These are phyloP conservation scores for Caenorhabditis sp. DNA, from an alignment of 2,888 invertebrate species.

Conservation along the genomic window DNA sequence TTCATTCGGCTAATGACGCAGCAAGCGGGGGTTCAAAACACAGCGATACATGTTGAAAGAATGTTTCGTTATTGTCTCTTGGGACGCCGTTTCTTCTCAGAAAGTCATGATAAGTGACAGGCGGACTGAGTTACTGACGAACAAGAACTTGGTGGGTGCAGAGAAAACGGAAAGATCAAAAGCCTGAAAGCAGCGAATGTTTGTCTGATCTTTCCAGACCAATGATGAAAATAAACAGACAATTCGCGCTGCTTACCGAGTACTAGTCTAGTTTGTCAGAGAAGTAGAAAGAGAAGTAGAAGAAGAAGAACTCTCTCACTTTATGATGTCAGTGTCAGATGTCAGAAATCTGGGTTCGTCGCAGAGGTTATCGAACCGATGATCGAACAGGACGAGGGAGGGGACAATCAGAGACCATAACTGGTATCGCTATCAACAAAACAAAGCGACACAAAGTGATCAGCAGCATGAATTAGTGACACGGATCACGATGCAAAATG, in stretches of 20 bases:
- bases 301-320: too few relatives aligned
- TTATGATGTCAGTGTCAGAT: constrained; percentile 5
- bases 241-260: neutral
- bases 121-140: constrained; percentile 5
- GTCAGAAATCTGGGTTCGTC: neutral
- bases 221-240: constrained; percentile 36
- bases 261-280: constrained; percentile 21
- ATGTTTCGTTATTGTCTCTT: constrained; percentile 22
- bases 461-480: constrained; percentile 10
- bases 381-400: constrained; percentile 30
- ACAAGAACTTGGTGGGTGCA: constrained; percentile 11
- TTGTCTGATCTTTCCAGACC: constrained; percentile 44
- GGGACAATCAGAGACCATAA: constrained; percentile 14
- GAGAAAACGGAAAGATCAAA: constrained; percentile 23
- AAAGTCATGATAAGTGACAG: constrained; percentile 39
- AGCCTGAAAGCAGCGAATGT: constrained; percentile 46
- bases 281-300: too few relatives aligned
- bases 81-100: constrained; percentile 28
- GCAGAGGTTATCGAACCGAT: constrained; percentile 7
- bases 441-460: constrained; percentile 7
- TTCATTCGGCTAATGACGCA: constrained; percentile 8
- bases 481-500: constrained; percentile 37
- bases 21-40: constrained; percentile 41
- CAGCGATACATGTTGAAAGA: constrained; percentile 12
- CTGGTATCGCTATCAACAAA: constrained; percentile 18